Conservation (phyloP, 2,888 invertebrate genomes). For the Drosophila austrosaltans region DNA sequence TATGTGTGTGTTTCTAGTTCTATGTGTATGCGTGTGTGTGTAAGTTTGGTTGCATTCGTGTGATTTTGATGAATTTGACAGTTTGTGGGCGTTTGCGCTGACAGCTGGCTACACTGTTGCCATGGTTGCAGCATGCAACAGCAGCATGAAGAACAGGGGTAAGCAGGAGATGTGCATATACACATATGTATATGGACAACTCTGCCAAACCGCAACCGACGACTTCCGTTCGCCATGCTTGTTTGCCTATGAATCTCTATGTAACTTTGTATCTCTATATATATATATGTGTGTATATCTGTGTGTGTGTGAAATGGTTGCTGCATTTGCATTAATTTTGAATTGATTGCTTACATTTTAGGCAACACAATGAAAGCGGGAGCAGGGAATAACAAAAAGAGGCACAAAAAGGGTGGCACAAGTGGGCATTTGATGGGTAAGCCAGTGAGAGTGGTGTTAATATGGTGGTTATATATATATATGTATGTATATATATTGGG, state of each 20-base stretch:
- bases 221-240: slow-evolving; percentile 76
- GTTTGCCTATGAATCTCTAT: slow-evolving; percentile 56
- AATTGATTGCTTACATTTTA: slow-evolving; percentile 79
- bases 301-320: slow-evolving; percentile 59
- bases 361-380: slow-evolving; percentile 34
- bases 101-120: slow-evolving; percentile 64
- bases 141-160: background rate
- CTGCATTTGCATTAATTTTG: slow-evolving; percentile 79
- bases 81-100: slow-evolving; percentile 81
- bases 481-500: background rate
- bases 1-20: slow-evolving; percentile 19
- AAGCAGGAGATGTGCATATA: slow-evolving; percentile 22
- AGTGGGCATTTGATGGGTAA: background rate
- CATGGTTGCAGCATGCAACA: slow-evolving; percentile 33
- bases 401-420: background rate
- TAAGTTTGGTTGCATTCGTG: slow-evolving; percentile 65
- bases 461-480: background rate
- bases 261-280: background rate
- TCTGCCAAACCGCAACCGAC: slow-evolving; percentile 72
- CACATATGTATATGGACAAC: slow-evolving; percentile 41
- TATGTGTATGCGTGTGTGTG: slow-evolving; percentile 18
- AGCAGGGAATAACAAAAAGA: slow-evolving; percentile 7
- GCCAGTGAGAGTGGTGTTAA: background rate
- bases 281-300: background rate
- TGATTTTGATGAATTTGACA: slow-evolving; percentile 83